These are phyloP conservation scores for Cinclus mexicanus DNA, from an alignment of 2,113 vertebrate species.

Conservation along the genomic window DNA sequence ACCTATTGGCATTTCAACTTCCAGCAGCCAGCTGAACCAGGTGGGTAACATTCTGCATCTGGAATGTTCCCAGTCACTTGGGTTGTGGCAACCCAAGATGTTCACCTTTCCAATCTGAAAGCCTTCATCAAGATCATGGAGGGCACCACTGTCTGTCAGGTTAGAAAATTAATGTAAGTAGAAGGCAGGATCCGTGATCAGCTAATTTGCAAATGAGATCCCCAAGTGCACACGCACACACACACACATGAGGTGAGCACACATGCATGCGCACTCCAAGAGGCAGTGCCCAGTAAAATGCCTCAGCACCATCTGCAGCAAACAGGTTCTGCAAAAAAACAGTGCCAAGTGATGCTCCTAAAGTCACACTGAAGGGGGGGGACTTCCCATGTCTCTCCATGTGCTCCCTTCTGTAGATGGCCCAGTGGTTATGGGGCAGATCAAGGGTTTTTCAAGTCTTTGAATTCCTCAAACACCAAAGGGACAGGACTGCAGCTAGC, in stretches of 20 bases:
- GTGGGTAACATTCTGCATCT: not conserved
- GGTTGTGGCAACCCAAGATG: not conserved
- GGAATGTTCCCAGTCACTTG: not conserved
- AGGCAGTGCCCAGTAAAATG: not conserved
- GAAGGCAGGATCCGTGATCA: not conserved
- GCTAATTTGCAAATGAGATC: not conserved
- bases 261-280: not conserved
- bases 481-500: not conserved
- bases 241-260: not conserved
- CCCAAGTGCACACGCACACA: rapidly evolving
- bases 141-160: not conserved
- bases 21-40: not conserved
- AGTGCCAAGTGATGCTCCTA: not conserved
- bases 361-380: not conserved
- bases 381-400: rapidly evolving
- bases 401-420: not conserved
- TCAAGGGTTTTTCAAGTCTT: not conserved
- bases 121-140: not conserved
- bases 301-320: not conserved
- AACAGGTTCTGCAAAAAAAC: not conserved
- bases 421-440: not conserved
- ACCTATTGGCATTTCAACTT: not conserved
- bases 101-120: not conserved
- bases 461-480: not conserved
- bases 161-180: not conserved